These are phyloP conservation scores for pig (Sus scrofa) DNA, from an alignment of 2,113 vertebrate species.

Conservation along the genomic window T2T-Sscrofa CM000829.6:50510001-50510500, in stretches of 20 bases:
- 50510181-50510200: background rate
- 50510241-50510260: background rate
- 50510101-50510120: background rate
- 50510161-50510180: background rate
- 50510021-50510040: background rate
- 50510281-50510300: background rate
- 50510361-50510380: background rate
- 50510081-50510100: background rate
- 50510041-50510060: rapidly evolving
- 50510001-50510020: background rate
- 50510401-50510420: background rate
- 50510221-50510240: background rate
- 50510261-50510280: no score
- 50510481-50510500: background rate
- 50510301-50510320: background rate
- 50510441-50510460: background rate
- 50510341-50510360: no score
- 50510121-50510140: no score
- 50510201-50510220: background rate
- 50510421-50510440: background rate
- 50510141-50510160: background rate
- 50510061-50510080: background rate
- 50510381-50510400: background rate
- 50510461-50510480: background rate
- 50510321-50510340: background rate